Conservation (phyloP, 2,797 vertebrate species). For the Phoebastria nigripes region DNA sequence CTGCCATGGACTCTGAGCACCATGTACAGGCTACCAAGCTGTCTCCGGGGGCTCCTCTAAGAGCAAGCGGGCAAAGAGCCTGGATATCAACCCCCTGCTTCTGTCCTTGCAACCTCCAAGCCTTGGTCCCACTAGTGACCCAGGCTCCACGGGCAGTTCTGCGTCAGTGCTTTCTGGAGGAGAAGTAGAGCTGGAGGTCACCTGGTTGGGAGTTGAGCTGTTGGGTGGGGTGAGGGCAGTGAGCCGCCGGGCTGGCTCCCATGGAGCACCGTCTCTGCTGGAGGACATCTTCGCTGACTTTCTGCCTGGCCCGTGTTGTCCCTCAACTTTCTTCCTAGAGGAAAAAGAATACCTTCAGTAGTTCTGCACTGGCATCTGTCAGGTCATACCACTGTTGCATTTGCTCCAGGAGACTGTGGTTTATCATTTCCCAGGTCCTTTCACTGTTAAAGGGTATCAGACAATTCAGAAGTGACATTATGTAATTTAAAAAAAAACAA, state of each 20-base stretch:
- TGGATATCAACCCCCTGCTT: too few species aligned
- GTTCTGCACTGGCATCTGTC: neutral
- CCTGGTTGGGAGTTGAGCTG: neutral
- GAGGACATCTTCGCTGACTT: neutral
- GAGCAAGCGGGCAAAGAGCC: neutral
- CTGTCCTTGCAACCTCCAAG: neutral
- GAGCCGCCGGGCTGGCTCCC: neutral
- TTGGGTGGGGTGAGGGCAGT: neutral
- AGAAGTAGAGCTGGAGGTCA: neutral
- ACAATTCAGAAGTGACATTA: neutral
- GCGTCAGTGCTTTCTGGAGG: neutral
- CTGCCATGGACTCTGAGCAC: neutral
- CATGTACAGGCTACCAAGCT: neutral
- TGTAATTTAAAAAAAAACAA: neutral
- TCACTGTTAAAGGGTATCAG: neutral
- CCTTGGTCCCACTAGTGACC: neutral
- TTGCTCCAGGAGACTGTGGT: neutral
- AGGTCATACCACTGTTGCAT: fast-evolving
- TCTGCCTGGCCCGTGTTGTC: neutral
- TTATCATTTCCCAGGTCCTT: neutral
- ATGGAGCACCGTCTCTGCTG: neutral
- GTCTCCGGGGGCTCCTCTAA: neutral
- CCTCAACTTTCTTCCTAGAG: neutral
- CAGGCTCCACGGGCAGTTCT: fast-evolving
- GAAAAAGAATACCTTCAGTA: neutral